Conservation (phyloP, 1,140 invertebrate species). For the Drosophila punjabiensis region DNA sequence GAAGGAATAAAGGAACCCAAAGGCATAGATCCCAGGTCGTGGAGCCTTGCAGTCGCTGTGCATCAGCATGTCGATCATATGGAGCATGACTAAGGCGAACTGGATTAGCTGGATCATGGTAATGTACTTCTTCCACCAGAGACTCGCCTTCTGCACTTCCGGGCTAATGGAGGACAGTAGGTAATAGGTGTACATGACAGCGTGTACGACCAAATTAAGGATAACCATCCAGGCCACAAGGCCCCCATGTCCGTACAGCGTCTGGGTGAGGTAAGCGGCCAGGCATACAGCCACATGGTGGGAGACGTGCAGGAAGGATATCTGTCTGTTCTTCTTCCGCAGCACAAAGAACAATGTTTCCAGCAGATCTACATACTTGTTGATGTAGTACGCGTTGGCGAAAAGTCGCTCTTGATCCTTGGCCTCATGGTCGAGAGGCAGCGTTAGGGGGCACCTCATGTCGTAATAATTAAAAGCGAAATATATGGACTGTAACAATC, state of each 20-base stretch:
- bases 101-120: conserved; percentile 2
- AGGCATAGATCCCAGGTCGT: background rate
- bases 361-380: background rate
- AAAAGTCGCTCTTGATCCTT: background rate
- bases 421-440: background rate
- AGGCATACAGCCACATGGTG: background rate
- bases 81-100: background rate
- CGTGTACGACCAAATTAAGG: background rate
- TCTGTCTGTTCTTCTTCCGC: background rate
- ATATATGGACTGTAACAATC: background rate
- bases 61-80: background rate
- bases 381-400: background rate
- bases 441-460: background rate
- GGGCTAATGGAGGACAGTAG: background rate
- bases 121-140: conserved; percentile 8
- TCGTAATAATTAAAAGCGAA: background rate
- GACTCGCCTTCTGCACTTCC: background rate
- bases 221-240: background rate
- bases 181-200: background rate
- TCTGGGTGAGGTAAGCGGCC: background rate
- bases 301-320: conserved; percentile 8
- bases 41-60: background rate
- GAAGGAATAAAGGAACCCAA: background rate
- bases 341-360: conserved; percentile 4
- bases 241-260: background rate